Evolutionary conservation across 2,113 vertebrate genomes (phyloP), one percentile per base, ranked within the genome.

Genomic region (Taurulus bubalis): DNA sequence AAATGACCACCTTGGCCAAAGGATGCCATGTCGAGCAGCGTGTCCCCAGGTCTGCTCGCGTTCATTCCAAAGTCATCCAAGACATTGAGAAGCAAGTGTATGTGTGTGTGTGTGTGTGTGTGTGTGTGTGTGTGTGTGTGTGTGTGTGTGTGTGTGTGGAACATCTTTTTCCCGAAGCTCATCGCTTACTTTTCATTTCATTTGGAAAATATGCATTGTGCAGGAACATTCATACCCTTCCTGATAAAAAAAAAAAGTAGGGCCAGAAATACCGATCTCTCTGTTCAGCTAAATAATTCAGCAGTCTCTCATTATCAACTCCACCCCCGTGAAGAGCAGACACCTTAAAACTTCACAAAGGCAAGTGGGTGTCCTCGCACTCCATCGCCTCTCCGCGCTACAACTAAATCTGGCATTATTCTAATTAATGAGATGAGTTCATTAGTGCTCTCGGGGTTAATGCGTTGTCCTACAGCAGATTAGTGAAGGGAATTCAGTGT

Each of bases 381-480:
- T 59, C 64, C 77, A 22, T 60, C 8, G 72, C 53, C 59, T 77
- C 81, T 18, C 58, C 62, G n/a, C 4, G 38, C 75, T 68, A 66
- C 82, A 65, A 60, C 71, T 18, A 75, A 85, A 86, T 80, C 80
- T 88, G 83, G 77, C 85, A 87, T 86, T 74, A 73, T 85, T 83
- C 66, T 90, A 89, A 92, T 92, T 87, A 90, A 90, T 70, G 79
- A 80, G 85, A 88, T 9, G 62, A 89, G 89, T 90, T 94, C 87
- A 92, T 94, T 87, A 93, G 85, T 65, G 71, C 79, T 89, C 87
- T 86, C 42, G 8, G 74, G 88, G 90, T 91, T 85, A 91, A 89
- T 87, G 90, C 87, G 87, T 88, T 89, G 83, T 91, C 87, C 87
- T 86, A 77, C 70, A 82, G 89, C 81, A 84, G 90, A 88, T 92